Evolutionary conservation across 2,113 vertebrate species (phyloP), one percentile per base, ranked within the genome.

Genomic region (Cervus canadensis): DNA sequence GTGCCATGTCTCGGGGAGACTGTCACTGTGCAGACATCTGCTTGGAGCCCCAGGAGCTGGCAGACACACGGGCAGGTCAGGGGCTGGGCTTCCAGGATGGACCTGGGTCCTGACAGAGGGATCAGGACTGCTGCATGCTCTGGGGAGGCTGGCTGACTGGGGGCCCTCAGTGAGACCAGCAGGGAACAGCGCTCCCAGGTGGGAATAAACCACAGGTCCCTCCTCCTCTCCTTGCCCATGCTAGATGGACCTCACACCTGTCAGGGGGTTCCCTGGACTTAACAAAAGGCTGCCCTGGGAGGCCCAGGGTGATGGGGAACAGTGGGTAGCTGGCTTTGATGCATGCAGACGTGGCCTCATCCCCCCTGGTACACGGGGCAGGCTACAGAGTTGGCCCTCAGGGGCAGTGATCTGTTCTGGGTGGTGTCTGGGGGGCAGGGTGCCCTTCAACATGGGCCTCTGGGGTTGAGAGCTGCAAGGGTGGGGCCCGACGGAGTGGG

Each of bases 21-120:
- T 11, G 21, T 74, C 2, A 96, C 87, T 0, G 94, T 95, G 92
- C 99, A 99, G 71, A 98, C 97, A 76, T 95, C 74, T 52, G 99
- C 98, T 79, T 99, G 99, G 59, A 86, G 96, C 45, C 99, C 99
- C 87, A 98, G 95, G 7, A 99, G 99, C 99, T 99, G 97, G 81
- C 25, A n/a, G 95, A 64, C 28, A 97, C 48, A 98, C 1, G 19
- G 30, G 30, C 1, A 8, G 57, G 36, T 79, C 87, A 91, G 5
- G 10, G 33, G 17, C 60, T 7, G 28, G 60, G 33, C 33, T 52
- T n/a, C 40, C 23, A 28, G 50, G 64, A 21, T 2, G 30, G 10
- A 36, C 50, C 15, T 11, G 74, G 43, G 23, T 36, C 59, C 56
- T 30, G 19, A 23, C 13, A 45, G 9, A 6, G 33, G 7, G 4